Conservation (phyloP, 2,797 vertebrate species). For the Urophycis tenuis region DNA sequence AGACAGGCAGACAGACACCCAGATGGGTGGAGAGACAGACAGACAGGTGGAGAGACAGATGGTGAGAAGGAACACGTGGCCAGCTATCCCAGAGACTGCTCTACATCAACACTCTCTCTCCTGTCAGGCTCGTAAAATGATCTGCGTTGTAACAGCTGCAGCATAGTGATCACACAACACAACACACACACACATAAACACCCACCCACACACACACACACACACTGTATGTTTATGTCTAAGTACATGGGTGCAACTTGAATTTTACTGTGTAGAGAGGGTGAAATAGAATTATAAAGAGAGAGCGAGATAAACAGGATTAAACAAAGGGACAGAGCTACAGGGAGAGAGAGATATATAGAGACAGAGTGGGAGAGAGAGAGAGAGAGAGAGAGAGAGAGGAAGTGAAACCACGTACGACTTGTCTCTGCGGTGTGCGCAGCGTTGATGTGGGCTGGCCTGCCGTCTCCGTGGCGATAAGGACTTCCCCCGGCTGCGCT, state of each 20-base stretch:
- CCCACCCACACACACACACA: conserved; percentile 12
- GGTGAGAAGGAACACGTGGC: conserved; percentile 20
- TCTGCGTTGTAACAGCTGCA: conserved; percentile 51
- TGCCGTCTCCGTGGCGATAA: conserved; percentile 83
- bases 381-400: not conserved
- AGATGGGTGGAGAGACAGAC: not conserved
- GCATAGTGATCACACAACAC: not conserved
- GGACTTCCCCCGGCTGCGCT: conserved; percentile 86
- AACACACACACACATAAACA: not conserved
- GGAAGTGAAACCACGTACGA: conserved; percentile 79
- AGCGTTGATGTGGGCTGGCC: conserved; percentile 77
- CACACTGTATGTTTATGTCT: conserved; percentile 1
- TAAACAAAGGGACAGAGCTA: too few species aligned
- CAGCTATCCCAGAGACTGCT: not conserved
- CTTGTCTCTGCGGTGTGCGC: conserved; percentile 80
- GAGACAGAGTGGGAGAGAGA: not conserved
- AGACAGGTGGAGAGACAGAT: not conserved
- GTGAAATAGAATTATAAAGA: not conserved
- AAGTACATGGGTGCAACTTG: not conserved
- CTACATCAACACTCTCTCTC: conserved; percentile 15
- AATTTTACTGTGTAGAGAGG: not conserved
- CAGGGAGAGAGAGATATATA: not conserved
- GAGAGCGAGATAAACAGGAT: too few species aligned
- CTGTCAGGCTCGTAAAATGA: conserved; percentile 55
- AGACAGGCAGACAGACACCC: too few species aligned